Base-by-base conservation (phyloP, 2,888 invertebrate genomes). In the Lepas anatifera region DNA sequence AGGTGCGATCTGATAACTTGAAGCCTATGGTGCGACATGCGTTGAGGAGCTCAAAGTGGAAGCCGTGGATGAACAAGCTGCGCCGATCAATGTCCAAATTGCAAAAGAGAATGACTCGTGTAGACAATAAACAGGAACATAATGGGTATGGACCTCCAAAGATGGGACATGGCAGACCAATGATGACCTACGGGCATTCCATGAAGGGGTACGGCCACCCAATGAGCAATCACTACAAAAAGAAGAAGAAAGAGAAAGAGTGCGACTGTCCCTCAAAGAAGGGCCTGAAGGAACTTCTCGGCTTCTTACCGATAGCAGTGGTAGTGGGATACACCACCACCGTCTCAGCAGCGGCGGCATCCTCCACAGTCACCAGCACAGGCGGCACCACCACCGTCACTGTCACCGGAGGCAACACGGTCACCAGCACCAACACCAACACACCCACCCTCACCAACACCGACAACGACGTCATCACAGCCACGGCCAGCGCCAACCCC, bases 361-460 rank as follows among this genome's bases (percentile, higher is more conserved):
- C 64, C 22, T 13, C 35, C n/a, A 18, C n/a, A n/a, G 3, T 7
- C 64, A 48, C 48, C 22, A 22, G n/a, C 64, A 18, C 11, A 11
- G 39, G n/a, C 64, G 13, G n/a, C 37, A 64, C 37, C 37, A 64
- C 64, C 10, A 27, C 64, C 37, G 64, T 64, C 37, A 64, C 64
- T 39, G 39, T 64, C 39, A 64, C 3, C 64, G 64, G 64, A n/a
- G 64, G 64, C n/a, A 64, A 64, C 39, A 64, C 64, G n/a, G 64
- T 64, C 35, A 64, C 64, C 64, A 39, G 37, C 39, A 64, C 64
- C 64, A 64, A 64, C 39, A 64, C 64, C 64, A 64, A 64, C 64
- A 64, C 35, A 16, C 64, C 64, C 11, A 37, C 64, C 11, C 37
- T 64, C 11, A 64, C 64, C 64, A 64, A 64, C 39, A 64, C 37